Conservation (phyloP, 2,113 vertebrate species). For the Channa argus region DNA sequence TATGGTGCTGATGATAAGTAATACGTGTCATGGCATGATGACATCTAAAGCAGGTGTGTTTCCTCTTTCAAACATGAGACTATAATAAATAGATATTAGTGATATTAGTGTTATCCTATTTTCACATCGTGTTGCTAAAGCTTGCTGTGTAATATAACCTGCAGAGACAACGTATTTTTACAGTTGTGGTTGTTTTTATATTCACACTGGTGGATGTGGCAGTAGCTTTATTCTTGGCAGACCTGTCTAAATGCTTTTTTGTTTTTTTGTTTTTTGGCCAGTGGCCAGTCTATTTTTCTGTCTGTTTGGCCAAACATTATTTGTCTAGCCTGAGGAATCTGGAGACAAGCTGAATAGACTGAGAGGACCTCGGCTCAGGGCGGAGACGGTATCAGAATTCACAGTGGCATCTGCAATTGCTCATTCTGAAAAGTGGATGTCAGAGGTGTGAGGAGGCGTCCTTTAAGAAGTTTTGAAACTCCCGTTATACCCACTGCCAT, state of each 20-base stretch:
- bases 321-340: slow-evolving; percentile 44
- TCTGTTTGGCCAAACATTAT: slow-evolving; percentile 25
- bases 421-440: slow-evolving; percentile 54
- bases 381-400: slow-evolving; percentile 57
- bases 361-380: slow-evolving; percentile 6
- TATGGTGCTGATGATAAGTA: too few relatives aligned
- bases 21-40: too few relatives aligned
- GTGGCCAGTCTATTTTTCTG: slow-evolving; percentile 26
- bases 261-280: not conserved
- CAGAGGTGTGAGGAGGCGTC: slow-evolving; percentile 31
- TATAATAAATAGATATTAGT: too few relatives aligned
- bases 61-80: too few relatives aligned
- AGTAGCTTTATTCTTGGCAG: slow-evolving; percentile 25
- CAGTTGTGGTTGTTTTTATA: slow-evolving; percentile 16
- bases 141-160: not conserved
- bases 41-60: too few relatives aligned
- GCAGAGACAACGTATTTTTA: not conserved
- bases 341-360: slow-evolving; percentile 17
- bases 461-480: slow-evolving; percentile 46
- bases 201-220: slow-evolving; percentile 7
- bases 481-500: slow-evolving; percentile 15
- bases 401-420: slow-evolving; percentile 40
- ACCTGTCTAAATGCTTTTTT: slow-evolving; percentile 28
- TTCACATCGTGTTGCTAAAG: too few relatives aligned
- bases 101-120: too few relatives aligned